These are phyloP conservation scores for Falco cherrug DNA, from an alignment of 2,797 vertebrate species.

Conservation along the genomic window DNA sequence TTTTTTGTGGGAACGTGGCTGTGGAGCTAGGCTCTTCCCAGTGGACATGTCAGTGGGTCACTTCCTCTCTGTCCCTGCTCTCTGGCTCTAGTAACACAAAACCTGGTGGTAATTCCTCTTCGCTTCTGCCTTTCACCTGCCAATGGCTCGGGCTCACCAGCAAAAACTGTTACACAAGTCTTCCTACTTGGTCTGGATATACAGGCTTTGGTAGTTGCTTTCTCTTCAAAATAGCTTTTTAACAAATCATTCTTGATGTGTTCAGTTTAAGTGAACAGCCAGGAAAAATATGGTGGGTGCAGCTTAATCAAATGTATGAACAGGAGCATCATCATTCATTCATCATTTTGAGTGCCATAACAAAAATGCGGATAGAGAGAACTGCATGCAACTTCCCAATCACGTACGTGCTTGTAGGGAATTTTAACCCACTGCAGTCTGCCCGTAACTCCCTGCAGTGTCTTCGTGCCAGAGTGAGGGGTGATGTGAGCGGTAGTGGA, in stretches of 20 bases:
- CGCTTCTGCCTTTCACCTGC: background rate
- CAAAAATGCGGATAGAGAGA: background rate
- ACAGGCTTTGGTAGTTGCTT: background rate
- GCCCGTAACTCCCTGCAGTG: background rate
- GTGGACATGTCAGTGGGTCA: fast-evolving
- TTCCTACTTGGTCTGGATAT: background rate
- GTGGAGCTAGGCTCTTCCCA: background rate
- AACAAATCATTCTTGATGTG: background rate
- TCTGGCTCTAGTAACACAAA: background rate
- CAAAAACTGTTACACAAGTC: background rate
- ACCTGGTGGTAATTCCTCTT: background rate
- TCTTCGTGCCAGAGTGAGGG: background rate
- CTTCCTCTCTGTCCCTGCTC: background rate
- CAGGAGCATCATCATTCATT: background rate
- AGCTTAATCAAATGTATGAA: background rate
- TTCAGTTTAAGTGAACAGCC: background rate
- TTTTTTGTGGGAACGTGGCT: fast-evolving
- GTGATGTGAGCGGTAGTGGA: background rate
- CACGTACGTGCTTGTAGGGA: background rate
- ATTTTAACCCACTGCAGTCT: background rate
- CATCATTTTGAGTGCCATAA: background rate
- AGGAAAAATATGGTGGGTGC: background rate
- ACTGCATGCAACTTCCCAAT: background rate
- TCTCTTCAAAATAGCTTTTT: background rate
- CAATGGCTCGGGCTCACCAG: background rate